Evolutionary conservation across 2,888 invertebrate species (phyloP).

Genomic region (Ophion costatus): DNA sequence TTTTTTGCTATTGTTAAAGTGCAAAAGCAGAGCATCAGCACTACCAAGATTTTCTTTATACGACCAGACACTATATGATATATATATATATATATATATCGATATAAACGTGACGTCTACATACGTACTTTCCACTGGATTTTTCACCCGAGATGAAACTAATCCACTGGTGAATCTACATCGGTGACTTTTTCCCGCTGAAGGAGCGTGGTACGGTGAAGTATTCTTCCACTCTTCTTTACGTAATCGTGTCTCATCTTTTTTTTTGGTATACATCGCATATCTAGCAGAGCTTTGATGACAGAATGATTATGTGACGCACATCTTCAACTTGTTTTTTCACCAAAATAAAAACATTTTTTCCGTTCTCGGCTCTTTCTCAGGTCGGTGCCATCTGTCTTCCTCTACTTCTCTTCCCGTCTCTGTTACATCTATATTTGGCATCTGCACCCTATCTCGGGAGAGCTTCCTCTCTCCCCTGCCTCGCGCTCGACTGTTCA

Average conservation of each 20-base stretch:
- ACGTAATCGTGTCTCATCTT: constrained; percentile 19
- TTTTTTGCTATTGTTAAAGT: constrained; percentile 16
- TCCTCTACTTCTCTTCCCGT: background rate
- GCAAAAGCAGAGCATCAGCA: constrained; percentile 36
- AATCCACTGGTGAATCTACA: constrained; percentile 70
- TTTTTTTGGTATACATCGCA: constrained; percentile 35
- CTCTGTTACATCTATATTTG: background rate
- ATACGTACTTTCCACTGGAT: constrained; percentile 35
- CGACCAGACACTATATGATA: constrained; percentile 3
- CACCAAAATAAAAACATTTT: constrained; percentile 45
- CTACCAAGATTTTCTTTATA: constrained; percentile 51
- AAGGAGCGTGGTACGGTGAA: constrained; percentile 8
- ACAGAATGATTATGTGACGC: constrained; percentile 76
- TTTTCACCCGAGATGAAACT: constrained; percentile 67
- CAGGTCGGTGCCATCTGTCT: constrained; percentile 38
- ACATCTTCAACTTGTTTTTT: constrained; percentile 58
- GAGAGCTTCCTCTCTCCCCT: constrained; percentile 6
- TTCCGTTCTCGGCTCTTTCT: constrained; percentile 68
- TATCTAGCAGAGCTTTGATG: constrained; percentile 47
- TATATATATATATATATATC: no score
- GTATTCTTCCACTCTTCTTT: constrained; percentile 15
- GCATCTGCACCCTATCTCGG: constrained; percentile 16
- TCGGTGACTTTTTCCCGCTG: constrained; percentile 64
- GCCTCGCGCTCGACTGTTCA: constrained; percentile 6
- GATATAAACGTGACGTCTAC: background rate